Evolutionary conservation across 2,797 vertebrate genomes (phyloP).

Genomic region (Acomys russatus): DNA sequence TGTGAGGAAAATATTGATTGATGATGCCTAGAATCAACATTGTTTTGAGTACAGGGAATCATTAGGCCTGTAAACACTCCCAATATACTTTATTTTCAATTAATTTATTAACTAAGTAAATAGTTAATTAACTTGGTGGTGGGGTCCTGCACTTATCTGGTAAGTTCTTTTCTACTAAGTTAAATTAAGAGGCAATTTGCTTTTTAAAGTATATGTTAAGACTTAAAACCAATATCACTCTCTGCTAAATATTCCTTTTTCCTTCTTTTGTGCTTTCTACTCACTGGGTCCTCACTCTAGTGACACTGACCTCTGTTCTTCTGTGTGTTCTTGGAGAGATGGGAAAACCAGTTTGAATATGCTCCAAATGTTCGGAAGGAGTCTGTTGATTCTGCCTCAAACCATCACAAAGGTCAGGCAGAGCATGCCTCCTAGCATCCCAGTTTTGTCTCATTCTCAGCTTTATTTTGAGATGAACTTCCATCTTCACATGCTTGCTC

Average conservation of each 20-base stretch:
- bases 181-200: neutral
- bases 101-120: neutral
- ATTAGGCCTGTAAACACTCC: neutral
- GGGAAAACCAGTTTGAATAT: neutral
- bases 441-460: neutral
- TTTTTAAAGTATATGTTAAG: neutral
- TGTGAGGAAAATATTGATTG: too few species aligned
- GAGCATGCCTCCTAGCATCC: neutral
- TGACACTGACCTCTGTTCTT: neutral
- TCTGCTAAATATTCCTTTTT: constrained; percentile 26
- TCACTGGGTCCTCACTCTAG: neutral
- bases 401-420: neutral
- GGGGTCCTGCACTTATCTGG: neutral
- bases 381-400: neutral
- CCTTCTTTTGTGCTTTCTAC: neutral
- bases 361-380: neutral
- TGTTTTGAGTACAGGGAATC: neutral
- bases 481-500: neutral
- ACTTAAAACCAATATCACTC: neutral
- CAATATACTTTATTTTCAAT: neutral
- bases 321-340: neutral
- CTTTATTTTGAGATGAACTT: neutral
- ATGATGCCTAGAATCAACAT: neutral
- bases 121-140: neutral
- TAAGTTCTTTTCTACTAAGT: neutral